Evolutionary conservation across 2,888 invertebrate genomes (phyloP).

Genomic region (Cheilosia vernalis): DNA sequence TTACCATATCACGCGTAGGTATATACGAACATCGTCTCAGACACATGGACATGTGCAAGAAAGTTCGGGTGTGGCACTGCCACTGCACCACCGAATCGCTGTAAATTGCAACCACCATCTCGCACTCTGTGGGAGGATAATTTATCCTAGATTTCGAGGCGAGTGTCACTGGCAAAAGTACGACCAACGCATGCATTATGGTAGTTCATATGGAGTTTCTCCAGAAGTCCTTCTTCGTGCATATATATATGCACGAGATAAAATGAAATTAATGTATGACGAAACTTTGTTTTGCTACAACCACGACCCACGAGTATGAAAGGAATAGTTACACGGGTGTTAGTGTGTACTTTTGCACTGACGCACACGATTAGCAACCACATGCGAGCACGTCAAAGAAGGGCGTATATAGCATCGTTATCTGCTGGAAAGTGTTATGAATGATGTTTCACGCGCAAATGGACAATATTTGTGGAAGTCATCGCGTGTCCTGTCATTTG

Average conservation of each 20-base stretch:
- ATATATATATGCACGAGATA: slow-evolving; percentile 46
- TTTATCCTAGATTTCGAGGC: slow-evolving; percentile 50
- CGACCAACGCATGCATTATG: slow-evolving; percentile 41
- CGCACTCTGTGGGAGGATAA: slow-evolving; percentile 46
- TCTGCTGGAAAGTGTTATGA: slow-evolving; percentile 53
- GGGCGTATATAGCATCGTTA: slow-evolving; percentile 5
- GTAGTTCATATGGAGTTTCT: slow-evolving; percentile 33
- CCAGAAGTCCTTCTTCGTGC: not conserved
- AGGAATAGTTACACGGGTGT: slow-evolving; percentile 6
- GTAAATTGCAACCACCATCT: slow-evolving; percentile 36
- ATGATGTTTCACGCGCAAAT: slow-evolving; percentile 37
- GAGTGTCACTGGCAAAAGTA: slow-evolving; percentile 35
- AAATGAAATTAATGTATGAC: slow-evolving; percentile 63
- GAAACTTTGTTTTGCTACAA: slow-evolving; percentile 50
- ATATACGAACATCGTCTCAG: not conserved
- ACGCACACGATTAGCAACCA: slow-evolving; percentile 21
- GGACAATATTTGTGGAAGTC: slow-evolving; percentile 65
- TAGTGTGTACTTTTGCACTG: not conserved
- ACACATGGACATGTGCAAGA: slow-evolving; percentile 8
- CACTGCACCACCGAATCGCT: slow-evolving; percentile 40
- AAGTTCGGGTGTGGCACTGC: slow-evolving; percentile 33
- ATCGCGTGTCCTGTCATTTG: slow-evolving; percentile 63
- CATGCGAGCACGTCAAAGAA: not conserved
- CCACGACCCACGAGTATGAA: not conserved
- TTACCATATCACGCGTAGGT: slow-evolving; percentile 12